These are phyloP conservation scores for Noctua fimbriata DNA, from an alignment of 2,888 invertebrate genomes.

Conservation along the genomic window DNA sequence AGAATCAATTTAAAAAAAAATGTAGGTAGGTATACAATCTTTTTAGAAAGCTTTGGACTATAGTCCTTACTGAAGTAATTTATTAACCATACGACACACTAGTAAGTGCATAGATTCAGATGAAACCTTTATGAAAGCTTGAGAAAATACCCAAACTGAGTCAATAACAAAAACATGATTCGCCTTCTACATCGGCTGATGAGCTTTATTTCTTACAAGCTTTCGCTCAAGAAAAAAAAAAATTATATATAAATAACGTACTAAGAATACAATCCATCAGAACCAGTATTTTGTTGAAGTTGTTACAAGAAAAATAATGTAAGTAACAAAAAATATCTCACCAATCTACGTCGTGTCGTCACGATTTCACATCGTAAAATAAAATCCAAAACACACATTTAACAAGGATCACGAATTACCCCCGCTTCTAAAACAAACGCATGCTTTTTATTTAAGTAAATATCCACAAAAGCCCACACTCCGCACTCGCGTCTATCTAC, in stretches of 20 bases:
- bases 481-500: conserved; percentile 49
- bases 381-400: conserved; percentile 51
- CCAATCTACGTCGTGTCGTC: conserved; percentile 74
- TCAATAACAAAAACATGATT: conserved; percentile 54
- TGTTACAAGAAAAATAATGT: conserved; percentile 34
- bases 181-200: conserved; percentile 7
- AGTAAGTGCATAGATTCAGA: not conserved
- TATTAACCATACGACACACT: not conserved
- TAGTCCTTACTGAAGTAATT: not conserved
- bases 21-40: not conserved
- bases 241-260: conserved; percentile 19
- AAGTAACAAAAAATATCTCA: conserved; percentile 44
- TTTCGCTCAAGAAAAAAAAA: conserved; percentile 32
- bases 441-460: conserved; percentile 44
- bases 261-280: conserved; percentile 18
- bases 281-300: conserved; percentile 16
- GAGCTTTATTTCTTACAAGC: conserved; percentile 23
- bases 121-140: not conserved
- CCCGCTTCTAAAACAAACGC: conserved; percentile 38
- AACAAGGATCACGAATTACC: conserved; percentile 29
- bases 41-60: not conserved
- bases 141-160: conserved; percentile 34
- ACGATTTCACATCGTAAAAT: conserved; percentile 79
- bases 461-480: conserved; percentile 39
- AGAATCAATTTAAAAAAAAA: not conserved